Conservation (phyloP, 2,888 invertebrate genomes). For the Plemyria rubiginata region DNA sequence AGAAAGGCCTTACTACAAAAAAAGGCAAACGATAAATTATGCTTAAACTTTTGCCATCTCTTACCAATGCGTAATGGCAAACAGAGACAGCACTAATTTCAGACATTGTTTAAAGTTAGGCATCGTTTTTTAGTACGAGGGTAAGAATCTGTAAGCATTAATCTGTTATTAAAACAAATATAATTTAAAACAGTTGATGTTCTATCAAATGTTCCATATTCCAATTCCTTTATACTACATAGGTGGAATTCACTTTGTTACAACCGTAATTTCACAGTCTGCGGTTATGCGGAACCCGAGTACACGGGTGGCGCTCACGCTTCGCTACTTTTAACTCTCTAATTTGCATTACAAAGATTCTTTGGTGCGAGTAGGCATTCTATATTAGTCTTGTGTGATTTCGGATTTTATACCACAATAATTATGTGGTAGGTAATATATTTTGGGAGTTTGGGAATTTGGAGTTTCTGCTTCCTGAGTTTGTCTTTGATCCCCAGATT, state of each 20-base stretch:
- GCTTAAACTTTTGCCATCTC: too few relatives aligned
- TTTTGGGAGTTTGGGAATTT: constrained; percentile 25
- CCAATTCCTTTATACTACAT: neutral
- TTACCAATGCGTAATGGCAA: too few relatives aligned
- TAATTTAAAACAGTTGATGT: neutral
- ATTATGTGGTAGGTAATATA: constrained; percentile 32
- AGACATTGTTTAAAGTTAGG: too few relatives aligned
- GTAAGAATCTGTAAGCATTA: too few relatives aligned
- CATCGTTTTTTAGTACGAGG: too few relatives aligned
- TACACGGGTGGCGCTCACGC: constrained; percentile 35
- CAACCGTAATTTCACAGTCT: constrained; percentile 31
- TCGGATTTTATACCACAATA: constrained; percentile 32
- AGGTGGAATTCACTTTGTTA: constrained; percentile 17
- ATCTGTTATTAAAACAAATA: too few relatives aligned
- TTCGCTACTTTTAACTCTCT: constrained; percentile 40
- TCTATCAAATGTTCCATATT: neutral
- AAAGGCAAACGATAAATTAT: too few relatives aligned
- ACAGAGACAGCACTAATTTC: too few relatives aligned
- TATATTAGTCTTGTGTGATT: constrained; percentile 26
- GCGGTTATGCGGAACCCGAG: constrained; percentile 32
- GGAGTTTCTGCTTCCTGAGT: constrained; percentile 17
- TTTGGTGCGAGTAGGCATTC: constrained; percentile 38
- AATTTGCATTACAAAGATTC: constrained; percentile 42
- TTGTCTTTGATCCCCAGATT: constrained; percentile 35
- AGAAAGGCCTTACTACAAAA: too few relatives aligned